Evolutionary conservation across 2,113 vertebrate genomes (phyloP).

Genomic region (Menidia beryllina): DNA sequence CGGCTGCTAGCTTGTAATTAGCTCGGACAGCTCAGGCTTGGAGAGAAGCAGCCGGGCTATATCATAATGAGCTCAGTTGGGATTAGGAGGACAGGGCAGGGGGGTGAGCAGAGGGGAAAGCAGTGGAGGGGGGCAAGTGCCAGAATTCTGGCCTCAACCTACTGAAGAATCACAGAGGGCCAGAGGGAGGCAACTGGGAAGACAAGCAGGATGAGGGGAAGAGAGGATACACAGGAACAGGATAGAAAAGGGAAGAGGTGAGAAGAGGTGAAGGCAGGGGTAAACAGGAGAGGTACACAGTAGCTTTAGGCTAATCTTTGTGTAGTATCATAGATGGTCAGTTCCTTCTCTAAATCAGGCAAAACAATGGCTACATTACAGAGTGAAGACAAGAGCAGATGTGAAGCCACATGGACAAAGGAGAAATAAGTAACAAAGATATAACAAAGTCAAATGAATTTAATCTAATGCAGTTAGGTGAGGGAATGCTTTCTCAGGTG

Average conservation of each 20-base stretch:
- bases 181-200: slow-evolving; percentile 85
- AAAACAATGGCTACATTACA: slow-evolving; percentile 89
- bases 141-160: slow-evolving; percentile 75
- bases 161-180: slow-evolving; percentile 80
- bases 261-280: slow-evolving; percentile 68
- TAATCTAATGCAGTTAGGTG: slow-evolving; percentile 88
- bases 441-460: slow-evolving; percentile 86
- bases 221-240: slow-evolving; percentile 52
- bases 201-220: slow-evolving; percentile 68
- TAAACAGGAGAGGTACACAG: slow-evolving; percentile 53
- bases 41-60: slow-evolving; percentile 98
- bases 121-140: slow-evolving; percentile 83
- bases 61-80: slow-evolving; percentile 99
- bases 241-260: slow-evolving; percentile 62
- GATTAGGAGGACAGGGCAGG: slow-evolving; percentile 99
- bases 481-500: background rate
- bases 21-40: slow-evolving; percentile 98
- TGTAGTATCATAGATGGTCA: slow-evolving; percentile 62
- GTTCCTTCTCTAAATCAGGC: slow-evolving; percentile 87
- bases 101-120: slow-evolving; percentile 89
- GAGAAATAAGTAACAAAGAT: slow-evolving; percentile 5
- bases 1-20: slow-evolving; percentile 98
- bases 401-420: slow-evolving; percentile 11
- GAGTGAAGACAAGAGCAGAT: slow-evolving; percentile 15
- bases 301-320: slow-evolving; percentile 74